Evolutionary conservation across 2,888 invertebrate genomes (phyloP), one percentile per base, ranked within the genome.

Genomic region (Neria commutata): DNA sequence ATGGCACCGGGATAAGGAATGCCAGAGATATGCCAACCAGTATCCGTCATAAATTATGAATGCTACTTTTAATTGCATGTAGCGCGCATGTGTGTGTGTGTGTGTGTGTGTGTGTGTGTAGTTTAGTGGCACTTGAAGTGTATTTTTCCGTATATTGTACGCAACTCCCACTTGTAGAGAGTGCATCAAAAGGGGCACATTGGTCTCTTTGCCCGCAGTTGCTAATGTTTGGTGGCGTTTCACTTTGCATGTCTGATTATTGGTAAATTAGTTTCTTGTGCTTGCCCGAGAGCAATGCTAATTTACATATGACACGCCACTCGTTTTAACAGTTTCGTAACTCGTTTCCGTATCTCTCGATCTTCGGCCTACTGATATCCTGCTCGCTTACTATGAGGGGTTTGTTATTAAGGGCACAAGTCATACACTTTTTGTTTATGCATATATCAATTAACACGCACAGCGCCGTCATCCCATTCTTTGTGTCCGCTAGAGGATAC

Each of bases 281-380:
- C 53, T 65, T 62, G 64, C 63, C 58, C 59, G 56, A 58, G 63
- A 63, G 64, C 63, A 63, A 69, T n/a, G n/a, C 67, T 74, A 74
- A 73, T 73, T 73, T 73, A 73, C 75, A 75, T 73, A 73, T 69
- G 73, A 73, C 73, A 73, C 73, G 73, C 75, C 71, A 69, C 63
- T 64, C 68, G 67, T 67, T 73, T 60, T 61, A 58, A 49, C 49
- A 48, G 60, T 61, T 60, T 37, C 58, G 56, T 51, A 57, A 57
- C 50, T 33, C 49, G 56, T 40, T 46, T 45, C 40, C 42, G 52
- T 53, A 52, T 57, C 57, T n/a, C n/a, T 53, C 48, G 57, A 57
- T 57, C 47, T 51, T 34, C 26, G 50, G 46, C n/a, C n/a, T 19
- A 56, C 47, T 56, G 58, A 58, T 58, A 58, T 40, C 53, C 29